Evolutionary conservation across 2,888 invertebrate species (phyloP).

Genomic region (Leucophenga montana): DNA sequence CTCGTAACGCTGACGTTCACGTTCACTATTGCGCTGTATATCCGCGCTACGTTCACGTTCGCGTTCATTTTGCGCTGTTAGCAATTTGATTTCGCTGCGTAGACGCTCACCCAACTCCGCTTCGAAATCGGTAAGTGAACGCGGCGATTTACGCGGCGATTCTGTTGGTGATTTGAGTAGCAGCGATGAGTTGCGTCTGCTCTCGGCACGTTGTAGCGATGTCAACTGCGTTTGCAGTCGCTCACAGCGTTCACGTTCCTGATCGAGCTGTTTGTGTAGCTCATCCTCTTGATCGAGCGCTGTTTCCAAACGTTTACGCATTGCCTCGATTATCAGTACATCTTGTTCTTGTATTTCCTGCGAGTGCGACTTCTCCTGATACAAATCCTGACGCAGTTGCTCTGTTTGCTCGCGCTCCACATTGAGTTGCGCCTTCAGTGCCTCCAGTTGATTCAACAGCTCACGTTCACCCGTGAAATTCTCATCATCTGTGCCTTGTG

Average conservation of each 20-base stretch:
- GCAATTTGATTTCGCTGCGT: conserved; percentile 74
- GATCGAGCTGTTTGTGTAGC: conserved; percentile 77
- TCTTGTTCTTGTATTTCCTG: conserved; percentile 78
- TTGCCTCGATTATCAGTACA: conserved; percentile 79
- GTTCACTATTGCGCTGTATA: conserved; percentile 73
- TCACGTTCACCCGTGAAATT: conserved; percentile 69
- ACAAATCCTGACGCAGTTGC: conserved; percentile 76
- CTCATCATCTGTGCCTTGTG: conserved; percentile 65
- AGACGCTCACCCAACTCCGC: conserved; percentile 74
- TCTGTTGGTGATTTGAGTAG: conserved; percentile 69
- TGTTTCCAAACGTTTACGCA: conserved; percentile 79
- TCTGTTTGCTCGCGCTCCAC: conserved; percentile 72
- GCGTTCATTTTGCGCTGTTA: conserved; percentile 75
- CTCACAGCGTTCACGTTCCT: conserved; percentile 75
- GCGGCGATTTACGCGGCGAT: conserved; percentile 70
- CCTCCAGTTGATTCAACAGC: conserved; percentile 68
- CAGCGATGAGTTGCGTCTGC: conserved; percentile 65
- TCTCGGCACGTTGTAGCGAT: conserved; percentile 69
- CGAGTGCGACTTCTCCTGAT: conserved; percentile 77
- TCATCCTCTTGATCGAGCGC: conserved; percentile 79
- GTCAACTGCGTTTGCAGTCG: conserved; percentile 73
- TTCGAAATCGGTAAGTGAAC: conserved; percentile 69
- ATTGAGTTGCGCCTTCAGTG: conserved; percentile 60
- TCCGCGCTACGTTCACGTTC: conserved; percentile 75
- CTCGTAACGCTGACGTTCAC: conserved; percentile 72